These are phyloP conservation scores for Caligus rogercresseyi DNA, from an alignment of 1,140 invertebrate species.

Conservation along the genomic window DNA sequence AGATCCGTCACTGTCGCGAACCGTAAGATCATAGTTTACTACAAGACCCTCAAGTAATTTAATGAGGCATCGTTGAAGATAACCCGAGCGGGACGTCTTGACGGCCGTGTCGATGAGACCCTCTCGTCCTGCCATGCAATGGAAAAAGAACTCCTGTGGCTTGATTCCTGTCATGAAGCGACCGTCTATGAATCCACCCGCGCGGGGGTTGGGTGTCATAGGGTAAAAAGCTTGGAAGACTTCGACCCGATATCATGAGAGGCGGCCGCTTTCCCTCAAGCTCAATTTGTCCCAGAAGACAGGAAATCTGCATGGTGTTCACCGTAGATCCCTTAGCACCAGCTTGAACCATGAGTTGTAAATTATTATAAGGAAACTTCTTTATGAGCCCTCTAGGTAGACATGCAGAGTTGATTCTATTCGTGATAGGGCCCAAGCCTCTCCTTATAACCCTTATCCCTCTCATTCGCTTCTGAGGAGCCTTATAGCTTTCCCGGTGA, in stretches of 20 bases:
- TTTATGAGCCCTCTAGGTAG: conserved; percentile 42
- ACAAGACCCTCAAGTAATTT: conserved; percentile 91
- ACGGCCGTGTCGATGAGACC: conserved; percentile 53
- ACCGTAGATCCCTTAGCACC: conserved; percentile 93
- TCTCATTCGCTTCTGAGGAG: conserved; percentile 53
- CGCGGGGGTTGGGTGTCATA: conserved; percentile 76
- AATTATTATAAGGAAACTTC: conserved; percentile 81
- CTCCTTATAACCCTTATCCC: conserved; percentile 74
- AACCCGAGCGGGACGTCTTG: conserved; percentile 87
- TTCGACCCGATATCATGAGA: conserved; percentile 76
- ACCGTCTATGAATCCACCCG: conserved; percentile 88
- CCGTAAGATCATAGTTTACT: conserved; percentile 80
- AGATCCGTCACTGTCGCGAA: conserved; percentile 79
- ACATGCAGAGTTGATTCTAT: conserved; percentile 55
- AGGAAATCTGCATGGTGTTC: conserved; percentile 94
- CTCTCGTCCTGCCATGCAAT: conserved; percentile 99
- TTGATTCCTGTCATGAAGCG: conserved; percentile 92
- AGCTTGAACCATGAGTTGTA: conserved; percentile 93
- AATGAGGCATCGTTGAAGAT: conserved; percentile 89
- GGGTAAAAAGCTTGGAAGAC: conserved; percentile 74
- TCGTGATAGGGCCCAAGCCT: conserved; percentile 59
- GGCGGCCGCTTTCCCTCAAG: conserved; percentile 92
- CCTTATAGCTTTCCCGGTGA: conserved; percentile 37
- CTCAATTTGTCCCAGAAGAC: conserved; percentile 84
- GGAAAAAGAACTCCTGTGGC: conserved; percentile 96